Percentiles rank a stretch among this genome's conserved stretches.
These are phyloP conservation scores for Stichodactyla helianthus DNA, from an alignment of 64 coral and sea anemone species.

Conservation along the genomic window DNA sequence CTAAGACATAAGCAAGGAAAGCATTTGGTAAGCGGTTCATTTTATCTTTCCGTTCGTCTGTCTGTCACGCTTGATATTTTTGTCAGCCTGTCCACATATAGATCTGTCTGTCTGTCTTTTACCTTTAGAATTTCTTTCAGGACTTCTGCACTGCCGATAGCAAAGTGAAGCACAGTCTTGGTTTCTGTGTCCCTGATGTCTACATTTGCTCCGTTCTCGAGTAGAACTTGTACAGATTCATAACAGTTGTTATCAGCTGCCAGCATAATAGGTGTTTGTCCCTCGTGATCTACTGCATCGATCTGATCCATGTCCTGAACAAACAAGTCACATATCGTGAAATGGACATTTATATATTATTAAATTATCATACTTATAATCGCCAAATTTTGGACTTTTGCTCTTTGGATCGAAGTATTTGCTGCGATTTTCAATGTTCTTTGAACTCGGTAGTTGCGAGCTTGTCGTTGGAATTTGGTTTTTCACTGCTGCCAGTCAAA, in stretches of 20 bases:
- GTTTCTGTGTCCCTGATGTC: slow-evolving; percentile 70
- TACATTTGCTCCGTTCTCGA: slow-evolving; percentile 76
- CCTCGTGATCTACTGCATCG: slow-evolving; percentile 60
- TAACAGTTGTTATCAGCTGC: slow-evolving; percentile 73
- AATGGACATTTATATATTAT: too few species aligned
- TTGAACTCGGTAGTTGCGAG: too few species aligned
- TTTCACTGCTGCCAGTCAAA: too few species aligned
- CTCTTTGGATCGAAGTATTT: too few species aligned
- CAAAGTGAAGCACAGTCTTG: slow-evolving; percentile 82
- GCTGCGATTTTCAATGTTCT: too few species aligned
- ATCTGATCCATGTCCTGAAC: slow-evolving; percentile 69
- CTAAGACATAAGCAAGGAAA: slow-evolving; percentile 16
- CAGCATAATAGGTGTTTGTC: slow-evolving; percentile 76
- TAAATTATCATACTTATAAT: too few species aligned
- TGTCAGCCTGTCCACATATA: not conserved
- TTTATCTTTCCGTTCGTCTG: not conserved
- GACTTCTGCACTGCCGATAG: slow-evolving; percentile 68
- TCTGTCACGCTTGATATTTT: not conserved
- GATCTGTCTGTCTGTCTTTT: not conserved
- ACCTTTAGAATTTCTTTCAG: slow-evolving; percentile 91
- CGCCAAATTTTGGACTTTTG: too few species aligned
- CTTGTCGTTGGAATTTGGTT: too few species aligned
- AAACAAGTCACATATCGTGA: not conserved
- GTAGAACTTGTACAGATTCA: slow-evolving; percentile 64
- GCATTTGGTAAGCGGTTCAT: not conserved